Evolutionary conservation across 2,888 invertebrate genomes (phyloP), one percentile per base, ranked within the genome.

Genomic region (Noctua fimbriata): DNA sequence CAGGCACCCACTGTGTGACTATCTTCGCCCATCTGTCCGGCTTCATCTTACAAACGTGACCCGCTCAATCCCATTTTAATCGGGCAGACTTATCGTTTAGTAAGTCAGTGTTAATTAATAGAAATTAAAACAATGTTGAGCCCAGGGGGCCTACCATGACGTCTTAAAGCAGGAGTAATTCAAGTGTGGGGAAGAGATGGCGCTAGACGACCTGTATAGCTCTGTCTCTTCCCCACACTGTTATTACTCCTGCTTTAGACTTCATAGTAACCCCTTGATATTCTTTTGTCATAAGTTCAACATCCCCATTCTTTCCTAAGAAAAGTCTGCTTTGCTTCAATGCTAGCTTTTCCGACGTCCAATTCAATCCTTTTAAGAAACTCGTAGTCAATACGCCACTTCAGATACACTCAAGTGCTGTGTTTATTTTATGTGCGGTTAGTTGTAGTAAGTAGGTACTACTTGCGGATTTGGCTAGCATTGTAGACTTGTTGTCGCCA

Each of bases 281-380:
- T 28, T 60, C 60, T 28, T 3, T 28, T 32, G 60, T 63, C 21
- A 32, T 32, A 32, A 18, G 18, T 63, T 9, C 21, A 32, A 18
- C 18, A 63, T 32, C 21, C 32, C 63, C 18, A 18, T 63, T 18
- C 2, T 3, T 18, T 1, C 7, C 21, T 32, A 63, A 72, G n/a
- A 44, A 60, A 44, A 60, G 21, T 24, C 28, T 14, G 21, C n/a
- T 73, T 63, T 47, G 44, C 63, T 73, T 18, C 9, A 47, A 65
- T 65, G 21, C 18, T 21, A 44, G 6, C 44, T 65, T 63, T 58
- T 4, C 21, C 28, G 28, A 16, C 12, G 16, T 24, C 58, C 41
- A 58, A 6, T 71, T 41, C n/a, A 41, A 58, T 71, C 55, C 41
- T 71, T 71, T 32, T 63, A 63, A 32, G 63, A 63, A 32, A 9